These are phyloP conservation scores for Atherix ibis DNA, from an alignment of 2,888 invertebrate genomes.

Conservation along the genomic window DNA sequence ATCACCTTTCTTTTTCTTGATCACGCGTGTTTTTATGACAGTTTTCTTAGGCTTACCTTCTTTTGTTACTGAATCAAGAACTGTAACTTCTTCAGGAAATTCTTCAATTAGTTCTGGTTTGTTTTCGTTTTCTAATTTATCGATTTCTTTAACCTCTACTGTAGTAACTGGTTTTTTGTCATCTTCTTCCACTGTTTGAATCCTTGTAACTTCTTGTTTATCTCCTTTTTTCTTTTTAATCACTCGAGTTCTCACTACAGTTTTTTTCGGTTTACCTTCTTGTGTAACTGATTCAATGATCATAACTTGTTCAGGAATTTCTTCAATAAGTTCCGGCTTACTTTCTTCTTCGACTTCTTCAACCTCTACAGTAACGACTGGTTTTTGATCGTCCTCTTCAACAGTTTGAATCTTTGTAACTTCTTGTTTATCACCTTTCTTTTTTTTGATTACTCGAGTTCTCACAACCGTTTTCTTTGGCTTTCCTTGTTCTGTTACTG, in stretches of 20 bases:
- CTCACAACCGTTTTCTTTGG: slow-evolving; percentile 10
- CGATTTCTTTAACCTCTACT: slow-evolving; percentile 9
- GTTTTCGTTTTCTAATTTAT: slow-evolving; percentile 6
- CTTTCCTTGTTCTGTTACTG: slow-evolving; percentile 22
- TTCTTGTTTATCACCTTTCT: slow-evolving; percentile 24
- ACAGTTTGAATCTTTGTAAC: slow-evolving; percentile 28
- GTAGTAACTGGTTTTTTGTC: slow-evolving; percentile 21
- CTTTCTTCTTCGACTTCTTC: slow-evolving; percentile 13
- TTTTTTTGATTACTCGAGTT: slow-evolving; percentile 11
- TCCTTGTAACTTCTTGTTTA: slow-evolving; percentile 25
- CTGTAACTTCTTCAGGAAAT: slow-evolving; percentile 13
- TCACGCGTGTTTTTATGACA: slow-evolving; percentile 21
- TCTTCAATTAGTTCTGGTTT: slow-evolving; percentile 13
- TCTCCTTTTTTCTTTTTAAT: slow-evolving; percentile 12
- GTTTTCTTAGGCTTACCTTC: slow-evolving; percentile 19
- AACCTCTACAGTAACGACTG: slow-evolving; percentile 18
- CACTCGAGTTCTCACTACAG: slow-evolving; percentile 5
- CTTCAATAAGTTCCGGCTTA: slow-evolving; percentile 16
- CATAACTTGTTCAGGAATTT: slow-evolving; percentile 12
- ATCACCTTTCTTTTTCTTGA: slow-evolving; percentile 24
- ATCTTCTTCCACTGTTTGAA: slow-evolving; percentile 20
- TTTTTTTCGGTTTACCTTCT: slow-evolving; percentile 16
- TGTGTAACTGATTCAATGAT: slow-evolving; percentile 15
- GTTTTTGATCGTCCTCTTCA: slow-evolving; percentile 16
- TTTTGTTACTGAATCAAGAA: slow-evolving; percentile 14